Conservation (phyloP, 2,113 vertebrate genomes). For the Puma concolor region DNA sequence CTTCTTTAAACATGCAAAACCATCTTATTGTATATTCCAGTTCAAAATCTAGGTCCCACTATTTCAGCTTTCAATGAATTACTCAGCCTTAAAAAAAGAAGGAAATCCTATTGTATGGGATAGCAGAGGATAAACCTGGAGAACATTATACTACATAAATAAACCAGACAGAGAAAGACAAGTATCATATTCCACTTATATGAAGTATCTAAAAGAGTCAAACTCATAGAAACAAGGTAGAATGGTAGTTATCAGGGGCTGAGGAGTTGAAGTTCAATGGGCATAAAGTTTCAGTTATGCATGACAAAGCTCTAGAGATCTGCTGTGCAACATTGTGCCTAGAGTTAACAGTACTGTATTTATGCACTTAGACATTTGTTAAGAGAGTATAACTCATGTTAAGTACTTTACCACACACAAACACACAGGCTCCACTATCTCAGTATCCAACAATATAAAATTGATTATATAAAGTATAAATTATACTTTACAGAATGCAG, state of each 20-base stretch:
- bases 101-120: neutral
- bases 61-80: neutral
- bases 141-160: neutral
- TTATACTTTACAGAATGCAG: neutral
- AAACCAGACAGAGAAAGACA: neutral
- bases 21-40: neutral
- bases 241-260: neutral
- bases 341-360: neutral
- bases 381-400: neutral
- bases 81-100: neutral
- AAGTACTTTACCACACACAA: neutral
- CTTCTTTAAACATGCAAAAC: neutral
- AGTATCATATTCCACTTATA: neutral
- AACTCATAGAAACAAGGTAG: neutral
- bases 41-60: neutral
- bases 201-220: neutral
- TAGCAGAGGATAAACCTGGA: neutral
- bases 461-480: neutral
- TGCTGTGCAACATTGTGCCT: neutral
- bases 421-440: neutral
- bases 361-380: neutral
- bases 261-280: neutral
- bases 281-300: neutral
- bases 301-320: neutral
- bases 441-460: neutral